phyloP scores from a whole-genome alignment of 2,113 vertebrate genomes.

The Hemicordylus capensis region DNA sequence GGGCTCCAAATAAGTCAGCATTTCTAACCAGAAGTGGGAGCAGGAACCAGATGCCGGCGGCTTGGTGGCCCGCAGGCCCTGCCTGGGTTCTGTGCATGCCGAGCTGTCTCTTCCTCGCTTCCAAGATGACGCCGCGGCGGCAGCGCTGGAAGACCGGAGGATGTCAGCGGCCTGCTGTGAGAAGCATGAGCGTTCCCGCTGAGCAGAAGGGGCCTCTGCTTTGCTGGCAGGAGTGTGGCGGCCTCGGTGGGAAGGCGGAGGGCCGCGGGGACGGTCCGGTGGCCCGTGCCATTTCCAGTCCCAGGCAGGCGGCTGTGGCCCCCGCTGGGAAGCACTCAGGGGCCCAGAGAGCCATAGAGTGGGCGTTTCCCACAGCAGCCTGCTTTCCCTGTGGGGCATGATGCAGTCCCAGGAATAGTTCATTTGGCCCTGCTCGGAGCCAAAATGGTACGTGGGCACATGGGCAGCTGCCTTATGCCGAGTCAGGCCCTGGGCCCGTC shows the following conservation, averaged over 20 bases:
- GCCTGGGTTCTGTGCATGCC: background rate
- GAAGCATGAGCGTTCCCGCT: background rate
- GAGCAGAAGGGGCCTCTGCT: slow-evolving; percentile 30
- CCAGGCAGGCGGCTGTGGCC: background rate
- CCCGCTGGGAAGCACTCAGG: background rate
- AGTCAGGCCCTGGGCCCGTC: too few relatives aligned
- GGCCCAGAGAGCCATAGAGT: too few relatives aligned
- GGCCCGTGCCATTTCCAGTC: background rate
- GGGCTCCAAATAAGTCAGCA: slow-evolving; percentile 62
- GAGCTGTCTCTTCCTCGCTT: background rate
- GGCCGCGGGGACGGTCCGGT: background rate
- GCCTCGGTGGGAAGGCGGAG: background rate
- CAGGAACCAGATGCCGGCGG: slow-evolving; percentile 67
- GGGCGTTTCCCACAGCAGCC: background rate
- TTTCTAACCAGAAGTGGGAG: slow-evolving; percentile 67
- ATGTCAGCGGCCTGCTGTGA: slow-evolving; percentile 50
- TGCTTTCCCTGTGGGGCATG: background rate
- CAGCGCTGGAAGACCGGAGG: slow-evolving; percentile 24
- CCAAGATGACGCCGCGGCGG: too few relatives aligned
- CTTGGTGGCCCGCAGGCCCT: slow-evolving; percentile 48
- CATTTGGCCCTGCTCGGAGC: background rate
- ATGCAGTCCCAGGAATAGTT: background rate
- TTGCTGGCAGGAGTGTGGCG: slow-evolving; percentile 13
- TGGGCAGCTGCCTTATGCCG: too few relatives aligned
- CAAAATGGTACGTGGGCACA: too few relatives aligned